Conservation (phyloP, 2,113 vertebrate genomes). For the Eonycteris spelaea region DNA sequence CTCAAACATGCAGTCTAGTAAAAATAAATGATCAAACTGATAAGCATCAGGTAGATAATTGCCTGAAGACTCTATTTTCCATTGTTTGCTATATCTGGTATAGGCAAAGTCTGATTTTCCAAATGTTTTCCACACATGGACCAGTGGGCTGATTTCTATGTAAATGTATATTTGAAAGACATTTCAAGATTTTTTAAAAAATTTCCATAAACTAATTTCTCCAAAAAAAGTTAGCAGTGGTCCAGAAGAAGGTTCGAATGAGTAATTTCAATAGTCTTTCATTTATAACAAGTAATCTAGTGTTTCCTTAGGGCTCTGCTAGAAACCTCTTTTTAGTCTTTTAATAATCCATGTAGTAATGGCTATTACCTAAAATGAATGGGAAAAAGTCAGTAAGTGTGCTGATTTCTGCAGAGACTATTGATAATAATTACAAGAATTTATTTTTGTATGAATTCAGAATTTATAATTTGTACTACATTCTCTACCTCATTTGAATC, state of each 20-base stretch:
- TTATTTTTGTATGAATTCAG: neutral
- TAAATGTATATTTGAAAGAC: neutral
- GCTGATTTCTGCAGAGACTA: neutral
- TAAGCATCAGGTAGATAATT: neutral
- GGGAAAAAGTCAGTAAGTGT: neutral
- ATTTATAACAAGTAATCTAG: neutral
- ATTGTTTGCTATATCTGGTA: neutral
- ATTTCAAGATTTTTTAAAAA: neutral
- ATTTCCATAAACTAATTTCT: neutral
- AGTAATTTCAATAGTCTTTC: neutral
- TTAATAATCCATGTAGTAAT: neutral
- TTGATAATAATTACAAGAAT: neutral
- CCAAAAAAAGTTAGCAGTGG: neutral
- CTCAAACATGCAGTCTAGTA: neutral
- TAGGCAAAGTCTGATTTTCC: neutral
- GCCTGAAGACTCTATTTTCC: neutral
- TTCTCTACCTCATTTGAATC: neutral
- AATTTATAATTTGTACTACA: neutral
- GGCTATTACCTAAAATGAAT: neutral
- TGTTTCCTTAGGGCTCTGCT: neutral
- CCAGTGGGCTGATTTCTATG: neutral
- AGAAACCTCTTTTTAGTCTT: neutral
- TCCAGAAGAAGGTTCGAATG: neutral
- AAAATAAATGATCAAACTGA: neutral
- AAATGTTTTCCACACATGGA: neutral